Evolutionary conservation across 2,797 vertebrate genomes (phyloP).

Genomic region (Muscicapa striata): DNA sequence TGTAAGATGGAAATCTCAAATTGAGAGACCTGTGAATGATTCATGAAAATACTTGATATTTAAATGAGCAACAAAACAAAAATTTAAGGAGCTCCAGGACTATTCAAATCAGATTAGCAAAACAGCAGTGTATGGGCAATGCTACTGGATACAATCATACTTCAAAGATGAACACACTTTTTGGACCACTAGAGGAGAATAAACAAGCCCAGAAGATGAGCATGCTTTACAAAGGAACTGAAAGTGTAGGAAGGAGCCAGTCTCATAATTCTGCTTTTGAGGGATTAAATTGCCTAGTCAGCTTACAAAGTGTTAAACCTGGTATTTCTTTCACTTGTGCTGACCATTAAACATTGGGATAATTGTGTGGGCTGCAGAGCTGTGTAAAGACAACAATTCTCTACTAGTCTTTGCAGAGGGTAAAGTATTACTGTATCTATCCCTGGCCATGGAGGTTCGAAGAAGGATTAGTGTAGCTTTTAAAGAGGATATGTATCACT

Average conservation of each 20-base stretch:
- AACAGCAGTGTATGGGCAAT: background rate
- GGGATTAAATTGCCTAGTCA: conserved; percentile 13
- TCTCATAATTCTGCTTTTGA: background rate
- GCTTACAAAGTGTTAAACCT: background rate
- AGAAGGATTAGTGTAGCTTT: background rate
- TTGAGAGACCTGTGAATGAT: background rate
- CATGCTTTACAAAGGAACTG: background rate
- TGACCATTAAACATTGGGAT: background rate
- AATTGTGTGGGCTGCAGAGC: background rate
- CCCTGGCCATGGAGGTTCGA: background rate
- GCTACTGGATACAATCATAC: background rate
- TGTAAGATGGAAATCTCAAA: background rate
- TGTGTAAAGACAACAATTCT: background rate
- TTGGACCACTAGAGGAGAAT: background rate
- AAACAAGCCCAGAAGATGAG: background rate
- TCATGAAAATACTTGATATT: background rate
- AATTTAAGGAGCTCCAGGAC: background rate
- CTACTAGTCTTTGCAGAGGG: background rate
- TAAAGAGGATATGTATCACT: background rate
- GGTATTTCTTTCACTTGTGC: background rate
- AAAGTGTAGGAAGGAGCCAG: background rate
- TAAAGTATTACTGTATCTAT: background rate
- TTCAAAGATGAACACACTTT: background rate
- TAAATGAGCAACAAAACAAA: background rate
- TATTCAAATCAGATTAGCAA: background rate